Base-by-base conservation (phyloP, 2,113 vertebrate genomes). In the Planiliza haematocheilus region DNA sequence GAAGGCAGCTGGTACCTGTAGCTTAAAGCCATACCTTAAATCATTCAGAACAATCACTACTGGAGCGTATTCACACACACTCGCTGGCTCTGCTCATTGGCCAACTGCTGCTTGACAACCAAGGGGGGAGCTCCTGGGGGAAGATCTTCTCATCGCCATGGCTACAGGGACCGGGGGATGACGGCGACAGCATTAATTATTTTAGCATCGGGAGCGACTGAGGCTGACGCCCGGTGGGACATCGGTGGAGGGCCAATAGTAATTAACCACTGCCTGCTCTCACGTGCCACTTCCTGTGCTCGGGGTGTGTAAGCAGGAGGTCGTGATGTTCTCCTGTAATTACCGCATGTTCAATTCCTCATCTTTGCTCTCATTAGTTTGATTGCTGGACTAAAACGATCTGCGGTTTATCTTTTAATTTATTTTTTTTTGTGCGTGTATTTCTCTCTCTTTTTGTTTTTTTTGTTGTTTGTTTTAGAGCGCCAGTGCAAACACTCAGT, bases 211-310 rank as follows among this genome's bases (percentile, higher is more conserved):
- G 70, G 81, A 76, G 80, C n/a, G 48, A 76, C 67, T 53, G 86
- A 61, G 80, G 74, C 74, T 77, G 73, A 79, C 36, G 86, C 91
- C 90, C 86, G 53, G 77, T 89, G 91, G 91, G 91, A 91, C 78
- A 56, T 72, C 49, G 38, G 77, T 45, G 82, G 80, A 86, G 88
- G 82, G 85, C 86, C 85, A 83, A 79, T 82, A 84, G 88, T 94
- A 93, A 94, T 94, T 94, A 94, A 90, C 82, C 72, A 89, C 64
- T 79, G 83, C 60, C 86, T 90, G 87, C 86, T 91, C 86, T 90
- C 91, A 87, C 88, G 77, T 79, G 87, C 89, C 85, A 91, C 91
- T 91, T 94, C 88, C 88, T 91, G 89, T 81, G 86, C 86, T 64
- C 71, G 11, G 48, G 77, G 89, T 82, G 79, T 63, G 72, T 63